Evolutionary conservation across 2,888 invertebrate species (phyloP).

Genomic region (Orchesella flavescens): DNA sequence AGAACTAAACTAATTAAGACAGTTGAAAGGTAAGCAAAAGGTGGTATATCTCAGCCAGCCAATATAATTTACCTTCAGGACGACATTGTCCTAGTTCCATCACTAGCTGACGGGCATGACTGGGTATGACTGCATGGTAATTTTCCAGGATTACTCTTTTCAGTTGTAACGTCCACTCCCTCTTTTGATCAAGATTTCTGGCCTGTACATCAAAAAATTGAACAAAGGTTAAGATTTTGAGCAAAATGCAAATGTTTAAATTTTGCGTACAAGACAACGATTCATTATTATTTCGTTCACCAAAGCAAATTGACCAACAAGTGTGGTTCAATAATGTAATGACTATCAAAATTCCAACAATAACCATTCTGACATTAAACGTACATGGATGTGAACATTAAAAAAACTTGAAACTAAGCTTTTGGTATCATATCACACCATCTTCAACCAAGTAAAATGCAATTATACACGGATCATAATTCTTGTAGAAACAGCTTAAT

Average conservation of each 20-base stretch:
- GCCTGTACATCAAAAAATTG: slow-evolving; percentile 76
- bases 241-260: slow-evolving; percentile 13
- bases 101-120: slow-evolving; percentile 92
- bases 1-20: not conserved
- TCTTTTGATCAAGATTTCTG: slow-evolving; percentile 87
- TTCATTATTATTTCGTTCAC: no score
- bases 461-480: slow-evolving; percentile 34
- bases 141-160: slow-evolving; percentile 94
- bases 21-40: not conserved
- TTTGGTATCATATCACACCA: not conserved
- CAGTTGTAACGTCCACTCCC: slow-evolving; percentile 86
- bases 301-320: no score
- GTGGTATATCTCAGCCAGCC: not conserved
- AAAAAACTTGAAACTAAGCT: slow-evolving; percentile 1
- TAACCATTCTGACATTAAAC: no score
- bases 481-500: slow-evolving; percentile 37
- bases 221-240: slow-evolving; percentile 2
- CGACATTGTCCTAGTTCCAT: slow-evolving; percentile 89
- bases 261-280: no score
- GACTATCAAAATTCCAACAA: no score
- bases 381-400: not conserved
- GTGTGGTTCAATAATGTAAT: no score
- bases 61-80: slow-evolving; percentile 78
- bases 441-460: slow-evolving; percentile 2
- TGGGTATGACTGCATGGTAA: slow-evolving; percentile 94